These are phyloP conservation scores for Trogon melanurus DNA, from an alignment of 2,113 vertebrate species.

Conservation along the genomic window DNA sequence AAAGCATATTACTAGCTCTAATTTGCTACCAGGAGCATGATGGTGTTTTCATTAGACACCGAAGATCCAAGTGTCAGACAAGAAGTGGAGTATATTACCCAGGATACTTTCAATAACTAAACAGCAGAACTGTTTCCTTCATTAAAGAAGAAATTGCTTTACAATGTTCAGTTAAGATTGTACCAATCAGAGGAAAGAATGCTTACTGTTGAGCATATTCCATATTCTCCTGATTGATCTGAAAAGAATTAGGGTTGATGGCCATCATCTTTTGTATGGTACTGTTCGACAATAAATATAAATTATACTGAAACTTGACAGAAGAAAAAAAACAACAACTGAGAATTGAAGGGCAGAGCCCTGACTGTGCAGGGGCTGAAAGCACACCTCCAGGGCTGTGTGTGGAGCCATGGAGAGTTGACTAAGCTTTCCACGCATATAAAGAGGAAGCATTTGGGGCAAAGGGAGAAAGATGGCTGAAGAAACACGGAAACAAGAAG, in stretches of 20 bases:
- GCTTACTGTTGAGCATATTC: background rate
- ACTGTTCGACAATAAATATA: background rate
- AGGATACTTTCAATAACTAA: background rate
- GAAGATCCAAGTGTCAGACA: background rate
- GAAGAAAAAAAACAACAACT: background rate
- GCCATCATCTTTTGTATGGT: background rate
- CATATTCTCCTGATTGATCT: background rate
- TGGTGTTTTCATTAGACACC: background rate
- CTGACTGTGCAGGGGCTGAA: background rate
- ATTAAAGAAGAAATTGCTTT: background rate
- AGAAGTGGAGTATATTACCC: background rate
- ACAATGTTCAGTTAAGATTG: background rate
- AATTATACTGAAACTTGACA: background rate
- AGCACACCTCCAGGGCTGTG: background rate
- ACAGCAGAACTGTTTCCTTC: background rate
- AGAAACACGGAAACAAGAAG: background rate
- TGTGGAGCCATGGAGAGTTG: background rate
- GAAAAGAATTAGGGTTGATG: background rate
- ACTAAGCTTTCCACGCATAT: background rate
- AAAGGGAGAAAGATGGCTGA: background rate
- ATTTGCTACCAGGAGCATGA: background rate
- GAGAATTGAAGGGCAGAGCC: background rate
- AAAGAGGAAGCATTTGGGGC: background rate
- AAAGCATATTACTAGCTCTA: background rate
- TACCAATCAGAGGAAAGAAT: background rate